Conservation (phyloP, 2,797 vertebrate genomes). For the Schizothorax lantsangensis region DNA sequence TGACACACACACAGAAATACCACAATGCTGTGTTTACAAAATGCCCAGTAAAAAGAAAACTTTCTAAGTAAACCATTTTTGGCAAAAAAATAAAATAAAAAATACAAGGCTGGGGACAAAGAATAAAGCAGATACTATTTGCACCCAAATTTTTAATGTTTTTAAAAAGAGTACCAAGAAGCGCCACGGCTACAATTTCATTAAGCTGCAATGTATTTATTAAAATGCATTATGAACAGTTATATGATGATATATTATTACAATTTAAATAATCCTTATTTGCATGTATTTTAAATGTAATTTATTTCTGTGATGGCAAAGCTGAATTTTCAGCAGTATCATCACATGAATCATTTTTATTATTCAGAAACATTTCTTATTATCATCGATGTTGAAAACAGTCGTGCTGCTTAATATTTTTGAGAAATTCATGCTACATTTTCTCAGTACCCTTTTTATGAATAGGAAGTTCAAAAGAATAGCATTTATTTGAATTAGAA, state of each 20-base stretch:
- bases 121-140: not conserved
- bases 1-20: slow-evolving; percentile 9
- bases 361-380: not conserved
- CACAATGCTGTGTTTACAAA: not conserved
- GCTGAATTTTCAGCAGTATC: not conserved
- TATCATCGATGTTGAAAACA: not conserved
- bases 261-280: not conserved
- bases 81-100: not conserved
- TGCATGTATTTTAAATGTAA: not conserved
- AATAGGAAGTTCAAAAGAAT: not conserved
- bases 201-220: not conserved
- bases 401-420: not conserved
- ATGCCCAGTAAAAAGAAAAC: not conserved
- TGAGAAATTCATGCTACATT: not conserved
- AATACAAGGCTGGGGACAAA: not conserved
- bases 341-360: not conserved
- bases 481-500: not conserved
- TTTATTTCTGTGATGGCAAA: not conserved
- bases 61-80: not conserved
- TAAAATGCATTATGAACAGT: not conserved
- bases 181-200: not conserved
- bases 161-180: not conserved
- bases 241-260: not conserved
- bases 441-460: not conserved
- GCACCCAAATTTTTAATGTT: not conserved